Evolutionary conservation across 2,888 invertebrate genomes (phyloP).

Genomic region (Eristalinus sepulchralis): DNA sequence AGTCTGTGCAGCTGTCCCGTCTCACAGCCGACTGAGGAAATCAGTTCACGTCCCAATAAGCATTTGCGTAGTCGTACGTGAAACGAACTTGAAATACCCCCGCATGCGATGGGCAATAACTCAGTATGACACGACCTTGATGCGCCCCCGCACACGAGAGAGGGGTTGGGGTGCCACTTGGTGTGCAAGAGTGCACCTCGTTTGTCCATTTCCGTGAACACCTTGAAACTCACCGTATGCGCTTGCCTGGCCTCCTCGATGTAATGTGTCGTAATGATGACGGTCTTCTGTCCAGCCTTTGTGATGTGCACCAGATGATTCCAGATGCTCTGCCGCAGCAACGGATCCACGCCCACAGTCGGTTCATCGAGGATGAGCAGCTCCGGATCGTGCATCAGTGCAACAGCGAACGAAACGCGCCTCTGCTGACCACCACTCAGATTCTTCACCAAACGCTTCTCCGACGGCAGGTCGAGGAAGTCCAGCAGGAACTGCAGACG

Average conservation of each 20-base stretch:
- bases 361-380: conserved; percentile 95
- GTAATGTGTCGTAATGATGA: conserved; percentile 96
- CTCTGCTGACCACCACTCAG: conserved; percentile 95
- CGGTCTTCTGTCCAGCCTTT: conserved; percentile 94
- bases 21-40: conserved; percentile 12
- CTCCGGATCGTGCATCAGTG: conserved; percentile 95
- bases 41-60: conserved; percentile 47
- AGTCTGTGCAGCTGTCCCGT: not conserved
- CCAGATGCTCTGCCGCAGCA: conserved; percentile 96
- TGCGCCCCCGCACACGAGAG: not conserved
- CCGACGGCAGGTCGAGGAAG: conserved; percentile 94
- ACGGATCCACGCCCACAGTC: conserved; percentile 95
- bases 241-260: conserved; percentile 97
- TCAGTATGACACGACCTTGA: conserved; percentile 34
- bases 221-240: conserved; percentile 86
- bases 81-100: conserved; percentile 29
- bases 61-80: conserved; percentile 27
- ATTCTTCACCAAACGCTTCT: conserved; percentile 90
- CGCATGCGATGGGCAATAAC: not conserved
- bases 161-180: not conserved
- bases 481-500: conserved; percentile 92
- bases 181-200: not conserved
- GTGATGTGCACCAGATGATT: conserved; percentile 95
- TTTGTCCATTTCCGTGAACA: not conserved
- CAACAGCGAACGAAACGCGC: conserved; percentile 94